Evolutionary conservation across 2,113 vertebrate genomes (phyloP).

Genomic region (Chloropsis hardwickii): DNA sequence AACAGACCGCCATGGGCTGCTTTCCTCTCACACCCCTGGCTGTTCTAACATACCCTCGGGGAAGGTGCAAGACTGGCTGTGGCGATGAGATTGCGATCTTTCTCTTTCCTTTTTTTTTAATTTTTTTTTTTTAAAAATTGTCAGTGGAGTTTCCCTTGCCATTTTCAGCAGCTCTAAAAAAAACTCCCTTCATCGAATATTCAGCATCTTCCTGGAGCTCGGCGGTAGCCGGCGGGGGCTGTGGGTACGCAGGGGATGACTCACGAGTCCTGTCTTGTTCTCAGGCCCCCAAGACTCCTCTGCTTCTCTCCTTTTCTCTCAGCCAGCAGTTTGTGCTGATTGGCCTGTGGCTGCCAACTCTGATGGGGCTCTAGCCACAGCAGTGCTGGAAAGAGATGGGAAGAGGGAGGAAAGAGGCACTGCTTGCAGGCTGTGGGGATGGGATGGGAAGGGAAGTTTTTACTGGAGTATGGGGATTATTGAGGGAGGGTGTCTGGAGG

Average conservation of each 20-base stretch:
- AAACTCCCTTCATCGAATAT: not conserved
- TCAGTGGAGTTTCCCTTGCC: constrained; percentile 43
- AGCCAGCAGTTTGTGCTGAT: not conserved
- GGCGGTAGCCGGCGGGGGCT: not conserved
- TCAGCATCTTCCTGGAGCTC: not conserved
- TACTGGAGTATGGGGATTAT: not conserved
- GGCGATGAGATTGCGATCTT: not conserved
- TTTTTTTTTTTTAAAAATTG: not conserved
- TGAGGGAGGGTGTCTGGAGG: not conserved
- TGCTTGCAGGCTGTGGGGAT: not conserved
- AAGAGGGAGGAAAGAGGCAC: not conserved
- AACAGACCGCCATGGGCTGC: not conserved
- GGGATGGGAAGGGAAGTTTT: not conserved
- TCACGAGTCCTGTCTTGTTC: not conserved
- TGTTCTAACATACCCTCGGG: not conserved
- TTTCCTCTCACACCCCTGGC: not conserved
- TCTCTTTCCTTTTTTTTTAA: not conserved
- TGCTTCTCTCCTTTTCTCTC: not conserved
- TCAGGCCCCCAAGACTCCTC: not conserved
- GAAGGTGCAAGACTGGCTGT: constrained; percentile 26
- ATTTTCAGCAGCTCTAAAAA: constrained; percentile 30
- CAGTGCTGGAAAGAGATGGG: not conserved
- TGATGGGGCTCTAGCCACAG: fast-evolving
- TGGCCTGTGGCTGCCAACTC: not conserved
- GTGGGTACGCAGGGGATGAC: not conserved